These are phyloP conservation scores for Diabrotica balteata DNA, from an alignment of 2,888 invertebrate genomes.

Conservation along the genomic window DNA sequence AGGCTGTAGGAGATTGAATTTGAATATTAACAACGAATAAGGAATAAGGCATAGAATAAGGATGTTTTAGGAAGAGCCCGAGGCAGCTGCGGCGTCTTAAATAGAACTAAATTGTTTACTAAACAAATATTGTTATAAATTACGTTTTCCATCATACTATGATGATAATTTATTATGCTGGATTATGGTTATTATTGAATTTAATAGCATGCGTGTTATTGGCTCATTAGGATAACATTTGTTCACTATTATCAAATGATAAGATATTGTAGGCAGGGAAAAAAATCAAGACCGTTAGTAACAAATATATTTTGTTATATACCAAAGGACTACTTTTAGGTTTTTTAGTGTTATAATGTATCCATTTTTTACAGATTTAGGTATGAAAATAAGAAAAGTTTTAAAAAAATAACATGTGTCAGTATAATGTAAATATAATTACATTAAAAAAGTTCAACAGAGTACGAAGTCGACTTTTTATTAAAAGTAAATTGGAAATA, in stretches of 20 bases:
- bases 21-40: constrained; percentile 3
- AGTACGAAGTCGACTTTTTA: too few species aligned
- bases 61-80: constrained; percentile 3
- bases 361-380: too few species aligned
- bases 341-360: too few species aligned
- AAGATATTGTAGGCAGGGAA: neutral
- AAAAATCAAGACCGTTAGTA: too few species aligned
- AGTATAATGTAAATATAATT: too few species aligned
- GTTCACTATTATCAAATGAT: constrained; percentile 12
- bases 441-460: too few species aligned
- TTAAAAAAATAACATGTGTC: too few species aligned
- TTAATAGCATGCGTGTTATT: constrained; percentile 10
- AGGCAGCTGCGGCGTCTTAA: neutral
- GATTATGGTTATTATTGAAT: constrained; percentile 17
- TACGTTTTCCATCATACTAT: constrained; percentile 8
- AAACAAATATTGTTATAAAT: constrained; percentile 17
- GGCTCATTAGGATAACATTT: constrained; percentile 10
- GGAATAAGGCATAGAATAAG: neutral
- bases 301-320: too few species aligned
- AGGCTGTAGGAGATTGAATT: too few species aligned
- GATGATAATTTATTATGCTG: constrained; percentile 16
- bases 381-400: too few species aligned
- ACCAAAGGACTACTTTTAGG: too few species aligned
- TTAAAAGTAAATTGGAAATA: too few species aligned
- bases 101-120: constrained; percentile 12